Conservation (phyloP, 1,140 invertebrate species). For the Neodiprion virginianus region DNA sequence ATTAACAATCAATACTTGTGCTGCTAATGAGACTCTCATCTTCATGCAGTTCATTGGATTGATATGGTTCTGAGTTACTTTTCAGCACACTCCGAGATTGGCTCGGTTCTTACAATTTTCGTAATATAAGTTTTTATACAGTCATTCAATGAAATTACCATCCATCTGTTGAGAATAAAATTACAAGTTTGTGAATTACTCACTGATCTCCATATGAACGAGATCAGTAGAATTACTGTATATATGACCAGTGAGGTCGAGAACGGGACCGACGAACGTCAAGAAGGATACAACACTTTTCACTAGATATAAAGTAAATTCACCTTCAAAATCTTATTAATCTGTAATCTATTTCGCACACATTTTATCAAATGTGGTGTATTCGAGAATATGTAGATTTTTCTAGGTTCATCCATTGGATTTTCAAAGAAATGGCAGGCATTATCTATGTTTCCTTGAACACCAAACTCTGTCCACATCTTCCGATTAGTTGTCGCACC, state of each 20-base stretch:
- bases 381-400: constrained; percentile 20
- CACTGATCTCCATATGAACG: neutral
- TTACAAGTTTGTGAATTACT: neutral
- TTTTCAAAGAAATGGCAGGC: constrained; percentile 19
- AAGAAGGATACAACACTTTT: too few relatives aligned
- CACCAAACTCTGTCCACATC: constrained; percentile 27
- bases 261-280: too few relatives aligned
- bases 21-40: constrained; percentile 8
- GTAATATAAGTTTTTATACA: neutral
- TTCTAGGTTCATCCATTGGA: neutral
- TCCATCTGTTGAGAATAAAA: neutral
- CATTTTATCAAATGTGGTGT: constrained; percentile 10
- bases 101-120: neutral
- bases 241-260: too few relatives aligned
- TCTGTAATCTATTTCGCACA: neutral
- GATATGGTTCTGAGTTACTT: neutral
- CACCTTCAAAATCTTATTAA: neutral
- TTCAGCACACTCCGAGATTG: neutral
- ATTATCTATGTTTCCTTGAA: constrained; percentile 19
- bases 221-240: too few relatives aligned
- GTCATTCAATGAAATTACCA: neutral
- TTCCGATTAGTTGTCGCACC: constrained; percentile 24
- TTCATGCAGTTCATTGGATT: neutral
- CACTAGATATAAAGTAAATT: too few relatives aligned
- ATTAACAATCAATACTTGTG: neutral